Conservation (phyloP, 1,140 invertebrate species). For the Zaprionus kolodkinae region DNA sequence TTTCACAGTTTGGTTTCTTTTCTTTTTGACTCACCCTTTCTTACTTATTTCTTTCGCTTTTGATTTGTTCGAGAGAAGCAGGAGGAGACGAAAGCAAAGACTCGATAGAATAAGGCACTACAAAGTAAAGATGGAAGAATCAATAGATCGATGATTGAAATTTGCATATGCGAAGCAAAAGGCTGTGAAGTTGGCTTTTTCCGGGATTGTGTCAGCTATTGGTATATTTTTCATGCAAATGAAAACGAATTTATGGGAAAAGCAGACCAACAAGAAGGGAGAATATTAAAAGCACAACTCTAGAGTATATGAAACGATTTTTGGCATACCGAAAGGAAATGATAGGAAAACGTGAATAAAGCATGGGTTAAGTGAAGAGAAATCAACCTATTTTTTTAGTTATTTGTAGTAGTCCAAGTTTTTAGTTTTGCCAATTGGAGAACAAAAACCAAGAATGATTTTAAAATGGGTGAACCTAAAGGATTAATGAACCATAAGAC, state of each 20-base stretch:
- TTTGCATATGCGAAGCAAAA: constrained; percentile 69
- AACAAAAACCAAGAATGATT: constrained; percentile 28
- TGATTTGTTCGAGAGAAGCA: constrained; percentile 10
- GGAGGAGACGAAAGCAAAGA: constrained; percentile 55
- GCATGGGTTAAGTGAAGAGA: constrained; percentile 16
- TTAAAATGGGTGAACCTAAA: constrained; percentile 41
- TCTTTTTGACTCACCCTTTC: neutral
- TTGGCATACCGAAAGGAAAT: constrained; percentile 4
- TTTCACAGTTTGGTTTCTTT: neutral
- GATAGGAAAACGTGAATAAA: constrained; percentile 7
- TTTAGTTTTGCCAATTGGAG: constrained; percentile 47
- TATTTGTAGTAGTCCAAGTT: constrained; percentile 52
- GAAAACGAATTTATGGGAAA: constrained; percentile 22
- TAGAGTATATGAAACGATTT: constrained; percentile 20
- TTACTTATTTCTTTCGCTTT: constrained; percentile 12
- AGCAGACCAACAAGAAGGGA: constrained; percentile 25
- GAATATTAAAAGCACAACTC: constrained; percentile 1
- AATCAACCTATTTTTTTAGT: constrained; percentile 36
- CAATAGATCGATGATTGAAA: constrained; percentile 41
- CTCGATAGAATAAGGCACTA: constrained; percentile 58
- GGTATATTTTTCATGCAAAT: constrained; percentile 8
- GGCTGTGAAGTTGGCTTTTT: constrained; percentile 78
- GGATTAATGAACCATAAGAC: constrained; percentile 49
- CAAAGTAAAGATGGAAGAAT: constrained; percentile 37
- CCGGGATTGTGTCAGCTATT: constrained; percentile 27